Evolutionary conservation across 1,140 invertebrate genomes (phyloP).

Genomic region (Halyomorpha halys): DNA sequence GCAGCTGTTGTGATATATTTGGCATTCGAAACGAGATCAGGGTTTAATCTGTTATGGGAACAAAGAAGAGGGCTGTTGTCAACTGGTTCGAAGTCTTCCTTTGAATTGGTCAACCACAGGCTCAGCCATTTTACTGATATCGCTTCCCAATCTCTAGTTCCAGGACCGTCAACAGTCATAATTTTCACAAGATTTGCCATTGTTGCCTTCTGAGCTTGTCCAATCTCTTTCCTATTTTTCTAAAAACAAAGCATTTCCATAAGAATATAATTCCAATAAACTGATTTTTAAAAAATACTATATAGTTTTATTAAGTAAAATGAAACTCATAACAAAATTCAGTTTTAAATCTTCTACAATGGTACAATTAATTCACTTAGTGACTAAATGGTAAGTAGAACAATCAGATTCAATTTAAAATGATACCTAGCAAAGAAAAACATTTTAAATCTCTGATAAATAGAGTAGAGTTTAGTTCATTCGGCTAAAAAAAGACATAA

Average conservation of each 20-base stretch:
- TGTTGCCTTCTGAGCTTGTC: constrained; percentile 20
- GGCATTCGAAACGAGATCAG: constrained; percentile 24
- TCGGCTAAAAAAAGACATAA: too few species aligned
- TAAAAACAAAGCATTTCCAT: constrained; percentile 3
- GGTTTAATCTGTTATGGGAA: constrained; percentile 30
- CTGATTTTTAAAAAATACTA: too few species aligned
- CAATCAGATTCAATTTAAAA: too few species aligned
- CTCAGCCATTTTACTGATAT: constrained; percentile 29
- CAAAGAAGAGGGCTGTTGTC: constrained; percentile 29
- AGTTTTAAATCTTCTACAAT: too few species aligned
- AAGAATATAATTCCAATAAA: too few species aligned
- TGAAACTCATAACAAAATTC: too few species aligned
- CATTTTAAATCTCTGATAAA: too few species aligned
- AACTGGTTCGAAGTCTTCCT: constrained; percentile 23
- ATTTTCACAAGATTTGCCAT: constrained; percentile 21
- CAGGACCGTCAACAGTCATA: constrained; percentile 16
- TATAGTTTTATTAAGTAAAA: too few species aligned
- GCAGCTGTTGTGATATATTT: constrained; percentile 29
- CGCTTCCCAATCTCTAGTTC: constrained; percentile 25
- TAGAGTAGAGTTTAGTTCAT: too few species aligned
- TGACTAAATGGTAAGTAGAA: too few species aligned
- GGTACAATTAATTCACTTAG: too few species aligned
- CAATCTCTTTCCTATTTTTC: constrained; percentile 21
- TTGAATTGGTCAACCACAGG: constrained; percentile 28
- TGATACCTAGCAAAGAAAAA: too few species aligned